These are phyloP conservation scores for Pseudorasbora parva DNA, from an alignment of 2,113 vertebrate species.

Conservation along the genomic window DNA sequence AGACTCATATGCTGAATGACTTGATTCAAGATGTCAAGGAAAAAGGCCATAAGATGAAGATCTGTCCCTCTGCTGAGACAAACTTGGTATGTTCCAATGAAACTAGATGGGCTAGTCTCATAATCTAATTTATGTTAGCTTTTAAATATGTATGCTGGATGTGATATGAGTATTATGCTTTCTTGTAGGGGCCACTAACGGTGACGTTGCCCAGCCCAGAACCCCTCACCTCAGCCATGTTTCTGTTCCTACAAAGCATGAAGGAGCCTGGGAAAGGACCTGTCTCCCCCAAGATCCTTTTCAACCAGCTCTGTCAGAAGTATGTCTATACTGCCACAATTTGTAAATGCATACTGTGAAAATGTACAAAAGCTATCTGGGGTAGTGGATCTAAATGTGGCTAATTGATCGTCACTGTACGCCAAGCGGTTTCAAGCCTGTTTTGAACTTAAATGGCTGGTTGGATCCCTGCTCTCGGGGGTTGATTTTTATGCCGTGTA, in stretches of 20 bases:
- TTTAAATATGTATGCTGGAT: not conserved
- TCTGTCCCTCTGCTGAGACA: conserved; percentile 80
- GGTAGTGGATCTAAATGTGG: conserved; percentile 2
- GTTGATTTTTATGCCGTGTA: conserved; percentile 3
- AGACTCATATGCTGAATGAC: conserved; percentile 92
- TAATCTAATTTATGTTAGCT: not conserved
- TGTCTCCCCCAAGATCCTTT: conserved; percentile 91
- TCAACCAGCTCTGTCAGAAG: conserved; percentile 98
- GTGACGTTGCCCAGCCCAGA: conserved; percentile 88
- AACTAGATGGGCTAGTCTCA: not conserved
- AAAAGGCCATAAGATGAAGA: conserved; percentile 90
- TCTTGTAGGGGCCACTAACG: conserved; percentile 82
- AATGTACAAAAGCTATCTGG: not conserved
- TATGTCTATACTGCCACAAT: conserved; percentile 67
- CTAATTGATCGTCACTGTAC: not conserved
- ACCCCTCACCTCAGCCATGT: conserved; percentile 93
- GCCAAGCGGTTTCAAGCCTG: not conserved
- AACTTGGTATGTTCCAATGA: conserved; percentile 79
- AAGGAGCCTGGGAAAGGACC: conserved; percentile 90
- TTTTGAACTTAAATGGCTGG: conserved; percentile 11
- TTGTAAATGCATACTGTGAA: not conserved
- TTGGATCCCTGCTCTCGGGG: conserved; percentile 3
- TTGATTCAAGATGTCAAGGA: conserved; percentile 92
- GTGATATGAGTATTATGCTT: conserved; percentile 15
- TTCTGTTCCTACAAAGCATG: conserved; percentile 95